Evolutionary conservation across 2,797 vertebrate genomes (phyloP).

Genomic region (Scolopax bukidnonensis): DNA sequence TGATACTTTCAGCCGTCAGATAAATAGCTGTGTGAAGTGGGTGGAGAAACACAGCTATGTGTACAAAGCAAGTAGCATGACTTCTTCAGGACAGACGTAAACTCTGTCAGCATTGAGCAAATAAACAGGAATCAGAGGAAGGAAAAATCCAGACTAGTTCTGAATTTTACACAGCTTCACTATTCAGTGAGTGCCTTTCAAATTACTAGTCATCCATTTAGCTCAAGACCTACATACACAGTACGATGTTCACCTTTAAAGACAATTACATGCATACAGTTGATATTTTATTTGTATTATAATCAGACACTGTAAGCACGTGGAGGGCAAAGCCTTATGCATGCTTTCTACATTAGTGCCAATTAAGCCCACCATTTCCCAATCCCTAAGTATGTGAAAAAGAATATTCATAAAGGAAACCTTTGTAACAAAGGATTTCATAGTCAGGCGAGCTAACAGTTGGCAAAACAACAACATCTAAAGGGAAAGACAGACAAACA

Average conservation of each 20-base stretch:
- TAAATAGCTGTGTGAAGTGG: background rate
- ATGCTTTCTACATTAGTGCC: background rate
- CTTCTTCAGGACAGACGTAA: background rate
- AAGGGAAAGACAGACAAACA: conserved; percentile 10
- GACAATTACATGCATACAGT: rapidly evolving
- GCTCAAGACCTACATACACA: background rate
- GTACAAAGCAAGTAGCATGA: background rate
- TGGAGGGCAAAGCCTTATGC: background rate
- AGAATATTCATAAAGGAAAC: background rate
- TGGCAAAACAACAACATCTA: background rate
- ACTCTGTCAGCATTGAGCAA: background rate
- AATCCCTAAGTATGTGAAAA: background rate
- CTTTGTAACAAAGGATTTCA: background rate
- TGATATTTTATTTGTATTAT: background rate
- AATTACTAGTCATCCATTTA: background rate
- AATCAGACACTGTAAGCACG: rapidly evolving
- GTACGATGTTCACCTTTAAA: rapidly evolving
- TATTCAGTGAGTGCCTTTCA: background rate
- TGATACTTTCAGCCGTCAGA: background rate
- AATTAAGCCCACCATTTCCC: background rate
- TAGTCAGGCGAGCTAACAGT: background rate
- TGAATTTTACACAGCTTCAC: background rate
- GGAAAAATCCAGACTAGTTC: background rate
- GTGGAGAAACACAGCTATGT: background rate
- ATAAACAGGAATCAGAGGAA: background rate